A percentile compares a stretch with the other conserved stretches of the same genome.
Evolutionary conservation across 2,888 invertebrate genomes (phyloP).

Genomic region (Pardosa pseudoannulata): DNA sequence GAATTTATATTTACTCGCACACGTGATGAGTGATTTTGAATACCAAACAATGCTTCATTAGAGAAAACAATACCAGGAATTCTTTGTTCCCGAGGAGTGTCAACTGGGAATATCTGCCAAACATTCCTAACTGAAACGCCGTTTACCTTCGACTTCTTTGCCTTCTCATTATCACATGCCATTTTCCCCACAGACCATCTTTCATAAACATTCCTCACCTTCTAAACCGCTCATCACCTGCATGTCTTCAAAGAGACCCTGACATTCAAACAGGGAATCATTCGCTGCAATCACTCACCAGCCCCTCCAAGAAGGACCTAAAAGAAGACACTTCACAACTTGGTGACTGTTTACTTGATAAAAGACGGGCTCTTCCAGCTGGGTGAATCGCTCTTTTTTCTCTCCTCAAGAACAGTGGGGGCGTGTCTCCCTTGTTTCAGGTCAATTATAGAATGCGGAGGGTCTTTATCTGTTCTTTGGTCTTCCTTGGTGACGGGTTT

Average conservation of each 20-base stretch:
- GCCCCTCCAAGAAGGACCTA: conserved; percentile 17
- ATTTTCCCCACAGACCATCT: not conserved
- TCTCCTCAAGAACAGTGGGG: conserved; percentile 17
- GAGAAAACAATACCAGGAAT: too few relatives aligned
- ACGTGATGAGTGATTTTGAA: too few relatives aligned
- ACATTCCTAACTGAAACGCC: not conserved
- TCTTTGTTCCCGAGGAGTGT: too few relatives aligned
- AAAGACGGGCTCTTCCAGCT: conserved; percentile 49
- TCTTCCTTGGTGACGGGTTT: conserved; percentile 27
- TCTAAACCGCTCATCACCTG: conserved; percentile 63
- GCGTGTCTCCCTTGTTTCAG: conserved; percentile 49
- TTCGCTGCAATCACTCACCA: conserved; percentile 44
- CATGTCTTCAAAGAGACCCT: conserved; percentile 40
- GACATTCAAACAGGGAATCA: conserved; percentile 64
- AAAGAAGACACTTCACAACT: conserved; percentile 47
- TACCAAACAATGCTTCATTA: too few relatives aligned
- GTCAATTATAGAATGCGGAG: conserved; percentile 66
- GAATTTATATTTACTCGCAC: too few relatives aligned
- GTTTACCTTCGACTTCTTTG: not conserved
- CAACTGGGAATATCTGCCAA: too few relatives aligned
- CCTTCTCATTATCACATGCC: conserved; percentile 6
- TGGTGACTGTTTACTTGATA: conserved; percentile 57
- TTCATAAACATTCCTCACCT: conserved; percentile 27
- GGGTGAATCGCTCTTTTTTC: conserved; percentile 25
- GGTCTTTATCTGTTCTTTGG: conserved; percentile 33